Base-by-base conservation (phyloP, 2,113 vertebrate genomes). In the Melanotaenia duboulayi region DNA sequence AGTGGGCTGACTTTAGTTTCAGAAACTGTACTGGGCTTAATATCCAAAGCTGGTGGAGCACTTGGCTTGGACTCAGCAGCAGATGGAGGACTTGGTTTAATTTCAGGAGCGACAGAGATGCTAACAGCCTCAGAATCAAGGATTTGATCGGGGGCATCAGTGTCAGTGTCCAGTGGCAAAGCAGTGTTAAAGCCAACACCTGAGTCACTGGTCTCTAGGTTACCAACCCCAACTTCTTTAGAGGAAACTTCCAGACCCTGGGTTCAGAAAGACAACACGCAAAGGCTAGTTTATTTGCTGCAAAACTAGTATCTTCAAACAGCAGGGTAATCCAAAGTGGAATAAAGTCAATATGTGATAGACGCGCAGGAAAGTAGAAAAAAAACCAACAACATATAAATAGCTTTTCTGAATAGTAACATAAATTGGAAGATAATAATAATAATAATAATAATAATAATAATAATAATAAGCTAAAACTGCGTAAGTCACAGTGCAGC, bases 221-320 rank as follows among this genome's bases (percentile, higher is more conserved):
- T 93, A 62, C 84, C 91, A 1, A 92, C 69, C 57, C 90, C 82
- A 57, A 93, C 89, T 55, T 94, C 92, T 75, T 94, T 95, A 60
- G 93, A 94, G 32, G 93, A 94, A 57, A 95, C 92, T 74, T 95
- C 94, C 65, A 95, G 85, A 86, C 94, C 94, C 94, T 95, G 76
- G 50, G 42, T 52, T 62, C 11, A 82, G 40, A 49, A 16, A 85
- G 9, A 86, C 24, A 83, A 52, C 22, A 65, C 75, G 37, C 42
- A 46, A 16, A 69, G 32, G 5, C 4, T 35, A 64, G 22, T 37
- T 58, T 22, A 20, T 57, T 66, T 54, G 42, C 63, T n/a, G 32
- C 17, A 6, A 4, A 60, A 19, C 20, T 11, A 50, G 8, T 0
- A 17, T 7, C 14, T 9, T 51, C 67, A 10, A 60, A 48, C 16